Conservation (phyloP, 2,797 vertebrate species). For the Pteronotus mesoamericanus region DNA sequence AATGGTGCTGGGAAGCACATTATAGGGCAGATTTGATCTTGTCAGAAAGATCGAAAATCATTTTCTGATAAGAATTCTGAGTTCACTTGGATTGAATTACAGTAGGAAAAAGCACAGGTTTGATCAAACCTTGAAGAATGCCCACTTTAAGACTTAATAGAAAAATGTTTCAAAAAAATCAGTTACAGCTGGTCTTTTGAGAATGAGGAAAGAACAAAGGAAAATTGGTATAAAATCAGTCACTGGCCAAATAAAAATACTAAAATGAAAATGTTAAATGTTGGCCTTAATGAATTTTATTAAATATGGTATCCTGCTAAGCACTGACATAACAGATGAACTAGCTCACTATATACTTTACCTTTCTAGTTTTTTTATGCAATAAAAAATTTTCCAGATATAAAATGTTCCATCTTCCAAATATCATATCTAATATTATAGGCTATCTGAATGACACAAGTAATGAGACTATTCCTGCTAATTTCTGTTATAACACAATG, state of each 20-base stretch:
- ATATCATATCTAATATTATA: neutral
- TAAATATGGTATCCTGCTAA: neutral
- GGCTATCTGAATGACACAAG: constrained; percentile 36
- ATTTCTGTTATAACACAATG: constrained; percentile 63
- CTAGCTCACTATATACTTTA: neutral
- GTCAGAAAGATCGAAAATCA: neutral
- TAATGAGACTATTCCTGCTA: constrained; percentile 66
- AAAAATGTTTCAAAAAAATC: neutral
- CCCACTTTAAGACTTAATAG: neutral
- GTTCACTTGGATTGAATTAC: neutral
- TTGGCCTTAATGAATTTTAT: neutral
- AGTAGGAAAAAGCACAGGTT: neutral
- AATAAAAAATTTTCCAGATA: neutral
- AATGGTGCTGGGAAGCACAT: neutral
- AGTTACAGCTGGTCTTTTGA: neutral
- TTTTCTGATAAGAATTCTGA: neutral
- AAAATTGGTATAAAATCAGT: neutral
- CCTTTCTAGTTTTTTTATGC: neutral
- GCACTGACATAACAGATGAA: neutral
- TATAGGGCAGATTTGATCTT: neutral
- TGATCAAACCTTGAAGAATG: neutral
- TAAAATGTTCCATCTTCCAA: neutral
- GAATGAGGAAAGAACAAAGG: neutral
- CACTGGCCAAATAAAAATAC: neutral
- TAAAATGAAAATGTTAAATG: neutral